These are phyloP conservation scores for Pica pica DNA, from an alignment of 2,113 vertebrate genomes.

Conservation along the genomic window DNA sequence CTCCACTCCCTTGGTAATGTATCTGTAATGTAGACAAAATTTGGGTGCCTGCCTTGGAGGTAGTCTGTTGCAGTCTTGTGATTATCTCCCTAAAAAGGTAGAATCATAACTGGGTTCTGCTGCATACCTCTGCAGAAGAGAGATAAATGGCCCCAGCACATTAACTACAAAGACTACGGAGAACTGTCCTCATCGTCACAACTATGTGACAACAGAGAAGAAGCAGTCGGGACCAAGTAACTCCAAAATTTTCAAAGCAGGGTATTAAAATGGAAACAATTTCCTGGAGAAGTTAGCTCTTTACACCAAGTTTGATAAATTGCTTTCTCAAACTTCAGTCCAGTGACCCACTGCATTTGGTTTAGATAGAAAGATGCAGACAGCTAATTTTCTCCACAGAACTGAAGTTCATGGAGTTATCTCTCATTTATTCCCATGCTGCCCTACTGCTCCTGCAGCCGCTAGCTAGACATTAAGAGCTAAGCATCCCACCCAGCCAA, in stretches of 20 bases:
- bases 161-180: neutral
- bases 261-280: neutral
- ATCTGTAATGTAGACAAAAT: neutral
- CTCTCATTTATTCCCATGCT: neutral
- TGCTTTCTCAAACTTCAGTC: neutral
- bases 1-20: neutral
- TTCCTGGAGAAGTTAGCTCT: neutral
- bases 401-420: neutral
- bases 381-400: neutral
- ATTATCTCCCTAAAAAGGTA: neutral
- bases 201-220: neutral
- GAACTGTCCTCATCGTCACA: fast-evolving
- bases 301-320: neutral
- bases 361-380: neutral
- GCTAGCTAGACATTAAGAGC: neutral
- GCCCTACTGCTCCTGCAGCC: neutral
- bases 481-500: neutral
- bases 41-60: fast-evolving
- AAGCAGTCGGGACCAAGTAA: neutral
- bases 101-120: neutral
- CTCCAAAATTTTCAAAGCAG: neutral
- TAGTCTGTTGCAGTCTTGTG: neutral
- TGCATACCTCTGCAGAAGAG: neutral
- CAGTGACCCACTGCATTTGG: neutral
- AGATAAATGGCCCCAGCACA: neutral